Conservation (phyloP, 2,888 invertebrate species). For the Agonopterix heracliana region DNA sequence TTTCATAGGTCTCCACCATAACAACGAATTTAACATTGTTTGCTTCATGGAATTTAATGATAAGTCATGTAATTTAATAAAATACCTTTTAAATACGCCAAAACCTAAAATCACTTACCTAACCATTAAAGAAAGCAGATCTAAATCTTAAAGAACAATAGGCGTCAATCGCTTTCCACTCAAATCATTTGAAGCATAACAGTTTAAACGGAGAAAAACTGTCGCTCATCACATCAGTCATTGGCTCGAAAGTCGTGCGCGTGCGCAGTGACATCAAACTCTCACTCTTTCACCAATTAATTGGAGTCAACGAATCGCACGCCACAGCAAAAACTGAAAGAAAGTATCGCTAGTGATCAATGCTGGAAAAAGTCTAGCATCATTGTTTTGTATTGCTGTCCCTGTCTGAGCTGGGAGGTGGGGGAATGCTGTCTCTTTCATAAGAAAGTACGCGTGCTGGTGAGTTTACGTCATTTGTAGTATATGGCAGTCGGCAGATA, state of each 20-base stretch:
- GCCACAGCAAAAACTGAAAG: conserved; percentile 47
- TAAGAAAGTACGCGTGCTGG: conserved; percentile 65
- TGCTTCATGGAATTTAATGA: too few relatives aligned
- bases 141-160: background rate
- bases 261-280: conserved; percentile 43
- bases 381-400: conserved; percentile 55
- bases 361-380: conserved; percentile 44
- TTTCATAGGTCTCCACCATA: too few relatives aligned
- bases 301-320: conserved; percentile 28
- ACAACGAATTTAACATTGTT: too few relatives aligned
- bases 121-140: conserved; percentile 8
- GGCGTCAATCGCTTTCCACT: conserved; percentile 39
- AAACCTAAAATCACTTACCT: conserved; percentile 1
- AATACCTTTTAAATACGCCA: too few relatives aligned
- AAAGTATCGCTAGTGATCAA: conserved; percentile 55
- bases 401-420: conserved; percentile 25
- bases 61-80: too few relatives aligned
- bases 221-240: conserved; percentile 54
- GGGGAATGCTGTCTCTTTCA: conserved; percentile 35
- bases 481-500: conserved; percentile 21
- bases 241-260: conserved; percentile 46
- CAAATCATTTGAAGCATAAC: conserved; percentile 53
- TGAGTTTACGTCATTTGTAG: conserved; percentile 60
- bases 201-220: conserved; percentile 55
- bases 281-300: conserved; percentile 64